These are phyloP conservation scores for Nematostella vectensis DNA, from an alignment of 92 coral and sea anemone genomes.

Conservation along the genomic window DNA sequence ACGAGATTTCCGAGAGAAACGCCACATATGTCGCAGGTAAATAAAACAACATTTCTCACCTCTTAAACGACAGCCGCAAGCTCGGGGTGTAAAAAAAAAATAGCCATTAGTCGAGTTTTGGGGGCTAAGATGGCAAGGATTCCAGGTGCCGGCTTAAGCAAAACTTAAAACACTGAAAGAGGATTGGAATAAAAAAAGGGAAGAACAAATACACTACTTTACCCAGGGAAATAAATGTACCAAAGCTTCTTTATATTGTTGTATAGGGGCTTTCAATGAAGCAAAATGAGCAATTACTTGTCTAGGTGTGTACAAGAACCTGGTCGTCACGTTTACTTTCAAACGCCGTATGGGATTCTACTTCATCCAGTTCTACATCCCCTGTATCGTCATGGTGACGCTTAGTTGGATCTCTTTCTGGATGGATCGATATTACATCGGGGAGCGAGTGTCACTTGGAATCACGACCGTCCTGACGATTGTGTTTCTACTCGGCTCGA, in stretches of 20 bases:
- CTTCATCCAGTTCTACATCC: slow-evolving; percentile 87
- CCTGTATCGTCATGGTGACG: slow-evolving; percentile 83
- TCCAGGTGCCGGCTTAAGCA: too few species aligned
- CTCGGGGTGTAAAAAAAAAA: neutral
- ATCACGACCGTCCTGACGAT: slow-evolving; percentile 95
- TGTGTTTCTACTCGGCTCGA: slow-evolving; percentile 91
- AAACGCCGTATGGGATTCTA: slow-evolving; percentile 97
- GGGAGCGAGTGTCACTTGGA: slow-evolving; percentile 94
- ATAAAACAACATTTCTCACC: too few species aligned
- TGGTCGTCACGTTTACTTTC: slow-evolving; percentile 76
- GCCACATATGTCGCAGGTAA: slow-evolving; percentile 77
- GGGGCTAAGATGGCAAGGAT: too few species aligned
- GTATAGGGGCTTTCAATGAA: too few species aligned
- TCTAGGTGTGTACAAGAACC: slow-evolving; percentile 74
- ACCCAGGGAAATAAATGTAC: too few species aligned
- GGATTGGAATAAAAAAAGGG: too few species aligned
- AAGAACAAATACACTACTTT: too few species aligned
- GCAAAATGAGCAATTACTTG: too few species aligned
- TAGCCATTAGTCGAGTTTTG: too few species aligned
- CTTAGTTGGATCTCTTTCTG: slow-evolving; percentile 96
- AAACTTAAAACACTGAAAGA: too few species aligned
- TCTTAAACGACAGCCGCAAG: slow-evolving; percentile 1
- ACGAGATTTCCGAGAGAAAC: slow-evolving; percentile 37
- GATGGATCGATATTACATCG: slow-evolving; percentile 95
- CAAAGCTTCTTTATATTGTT: too few species aligned